A percentile compares a stretch with the other conserved stretches of the same genome.
Evolutionary conservation across 2,888 invertebrate genomes (phyloP).

Genomic region (Hyalella azteca): DNA sequence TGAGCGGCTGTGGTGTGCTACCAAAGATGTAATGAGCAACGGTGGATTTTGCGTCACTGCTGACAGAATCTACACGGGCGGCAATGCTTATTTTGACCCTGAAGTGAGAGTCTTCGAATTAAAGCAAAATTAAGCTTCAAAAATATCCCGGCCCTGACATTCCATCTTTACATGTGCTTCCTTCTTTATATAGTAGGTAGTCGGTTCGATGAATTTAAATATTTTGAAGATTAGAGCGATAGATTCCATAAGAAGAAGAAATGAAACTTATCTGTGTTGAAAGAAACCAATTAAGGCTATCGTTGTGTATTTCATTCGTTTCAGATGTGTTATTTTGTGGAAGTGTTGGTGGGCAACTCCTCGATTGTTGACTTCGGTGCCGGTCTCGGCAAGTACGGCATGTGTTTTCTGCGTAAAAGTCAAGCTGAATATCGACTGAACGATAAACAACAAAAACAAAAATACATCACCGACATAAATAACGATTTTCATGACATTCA

Average conservation of each 20-base stretch:
- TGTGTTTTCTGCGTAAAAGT: conserved; percentile 37
- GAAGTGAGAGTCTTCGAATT: too few species aligned
- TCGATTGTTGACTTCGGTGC: conserved; percentile 40
- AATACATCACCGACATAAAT: not conserved
- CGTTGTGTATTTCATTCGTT: too few species aligned
- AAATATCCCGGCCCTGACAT: too few species aligned
- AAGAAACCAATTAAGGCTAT: too few species aligned
- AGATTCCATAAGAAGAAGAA: too few species aligned
- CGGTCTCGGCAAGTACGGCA: conserved; percentile 39
- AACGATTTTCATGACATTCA: not conserved
- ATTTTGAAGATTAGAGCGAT: too few species aligned
- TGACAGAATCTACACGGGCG: not conserved
- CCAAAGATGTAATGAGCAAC: not conserved
- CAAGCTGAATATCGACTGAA: not conserved
- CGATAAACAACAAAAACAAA: not conserved
- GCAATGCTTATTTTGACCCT: not conserved
- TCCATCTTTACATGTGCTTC: too few species aligned
- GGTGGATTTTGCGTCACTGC: not conserved
- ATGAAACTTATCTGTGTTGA: too few species aligned
- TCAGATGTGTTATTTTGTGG: not conserved
- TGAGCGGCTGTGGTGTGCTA: conserved; percentile 17
- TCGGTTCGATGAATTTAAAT: too few species aligned
- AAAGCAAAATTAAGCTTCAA: too few species aligned
- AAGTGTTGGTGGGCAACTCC: not conserved
- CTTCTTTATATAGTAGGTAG: too few species aligned